A percentile compares a stretch with the other conserved stretches of the same genome.
Conservation (phyloP, 2,113 vertebrate genomes). For the Psammodynastes pulverulentus region DNA sequence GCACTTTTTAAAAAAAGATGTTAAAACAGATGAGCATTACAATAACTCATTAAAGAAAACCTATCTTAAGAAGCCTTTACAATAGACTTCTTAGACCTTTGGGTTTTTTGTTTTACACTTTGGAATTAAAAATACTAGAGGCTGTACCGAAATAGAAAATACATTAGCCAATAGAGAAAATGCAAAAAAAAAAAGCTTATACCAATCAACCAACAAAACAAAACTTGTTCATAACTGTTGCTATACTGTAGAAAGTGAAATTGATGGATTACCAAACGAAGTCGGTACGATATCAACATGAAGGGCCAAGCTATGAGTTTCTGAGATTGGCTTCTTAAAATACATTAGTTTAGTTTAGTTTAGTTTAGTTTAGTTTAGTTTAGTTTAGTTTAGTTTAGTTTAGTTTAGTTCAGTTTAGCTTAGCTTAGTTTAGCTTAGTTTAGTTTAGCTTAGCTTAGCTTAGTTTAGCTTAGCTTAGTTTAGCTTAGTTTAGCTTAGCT, state of each 20-base stretch:
- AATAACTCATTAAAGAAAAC: background rate
- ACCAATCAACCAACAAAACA: background rate
- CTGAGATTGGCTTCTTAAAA: background rate
- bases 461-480: no score
- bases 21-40: slow-evolving; percentile 26
- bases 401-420: no score
- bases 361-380: background rate
- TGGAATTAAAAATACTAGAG: background rate
- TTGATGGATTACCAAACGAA: background rate
- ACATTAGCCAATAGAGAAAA: background rate
- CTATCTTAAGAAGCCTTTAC: fast-evolving
- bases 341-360: background rate
- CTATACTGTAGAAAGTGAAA: background rate
- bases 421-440: no score
- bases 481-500: no score
- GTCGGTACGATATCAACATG: background rate
- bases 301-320: background rate
- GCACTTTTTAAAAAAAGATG: slow-evolving; percentile 41
- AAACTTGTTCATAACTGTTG: background rate
- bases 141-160: background rate
- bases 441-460: no score
- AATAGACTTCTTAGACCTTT: background rate
- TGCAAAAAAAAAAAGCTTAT: background rate
- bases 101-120: slow-evolving; percentile 1
- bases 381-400: background rate